Evolutionary conservation across 2,113 vertebrate genomes (phyloP).

Genomic region (Vulpes ferrilata): DNA sequence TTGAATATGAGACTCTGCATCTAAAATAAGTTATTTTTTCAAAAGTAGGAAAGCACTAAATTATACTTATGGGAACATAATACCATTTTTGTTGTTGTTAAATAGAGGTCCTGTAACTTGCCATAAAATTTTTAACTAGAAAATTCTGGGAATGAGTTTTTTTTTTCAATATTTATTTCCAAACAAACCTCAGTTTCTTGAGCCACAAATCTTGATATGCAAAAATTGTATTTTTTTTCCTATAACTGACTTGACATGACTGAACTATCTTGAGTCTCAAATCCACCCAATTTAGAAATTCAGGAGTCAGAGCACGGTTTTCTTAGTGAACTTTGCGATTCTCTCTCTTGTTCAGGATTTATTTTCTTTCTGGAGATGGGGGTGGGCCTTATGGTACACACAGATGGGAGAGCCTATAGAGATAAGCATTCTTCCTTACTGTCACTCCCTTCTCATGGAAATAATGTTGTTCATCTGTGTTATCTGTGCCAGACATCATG

Average conservation of each 20-base stretch:
- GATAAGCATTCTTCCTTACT: neutral
- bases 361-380: neutral
- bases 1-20: constrained; percentile 34
- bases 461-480: neutral
- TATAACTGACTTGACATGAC: neutral
- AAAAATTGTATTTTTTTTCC: neutral
- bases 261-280: neutral
- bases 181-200: constrained; percentile 6
- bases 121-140: constrained; percentile 23
- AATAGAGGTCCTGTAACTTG: neutral
- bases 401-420: rapidly evolving
- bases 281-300: neutral
- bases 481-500: neutral
- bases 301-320: neutral
- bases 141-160: neutral
- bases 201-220: neutral
- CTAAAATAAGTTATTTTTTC: constrained; percentile 55
- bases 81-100: neutral
- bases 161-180: neutral
- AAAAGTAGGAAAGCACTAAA: constrained; percentile 20
- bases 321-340: neutral
- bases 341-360: neutral
- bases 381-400: neutral
- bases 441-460: neutral
- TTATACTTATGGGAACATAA: neutral